Evolutionary conservation across 2,797 vertebrate genomes (phyloP).

Genomic region (Pantherophis alleghaniensis): DNA sequence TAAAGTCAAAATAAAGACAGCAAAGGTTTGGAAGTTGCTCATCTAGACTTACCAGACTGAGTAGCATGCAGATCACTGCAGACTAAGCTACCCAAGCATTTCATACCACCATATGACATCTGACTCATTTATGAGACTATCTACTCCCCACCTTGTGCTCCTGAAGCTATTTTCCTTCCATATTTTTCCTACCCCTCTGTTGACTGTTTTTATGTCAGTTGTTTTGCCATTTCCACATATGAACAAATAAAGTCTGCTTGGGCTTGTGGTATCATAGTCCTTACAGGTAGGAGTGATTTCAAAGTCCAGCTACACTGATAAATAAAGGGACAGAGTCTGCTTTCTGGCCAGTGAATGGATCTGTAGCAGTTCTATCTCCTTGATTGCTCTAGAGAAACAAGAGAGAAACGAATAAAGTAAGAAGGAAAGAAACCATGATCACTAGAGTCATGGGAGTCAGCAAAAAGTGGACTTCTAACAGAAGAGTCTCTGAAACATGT

Average conservation of each 20-base stretch:
- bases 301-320: neutral
- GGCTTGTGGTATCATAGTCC: neutral
- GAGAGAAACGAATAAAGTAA: neutral
- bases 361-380: neutral
- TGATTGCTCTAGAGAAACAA: neutral
- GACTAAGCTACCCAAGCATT: neutral
- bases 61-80: neutral
- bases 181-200: neutral
- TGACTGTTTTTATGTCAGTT: neutral
- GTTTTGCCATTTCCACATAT: neutral
- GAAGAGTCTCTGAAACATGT: neutral
- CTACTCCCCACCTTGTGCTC: neutral
- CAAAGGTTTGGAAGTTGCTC: neutral
- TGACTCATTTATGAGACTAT: neutral
- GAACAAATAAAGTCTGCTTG: neutral
- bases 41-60: neutral
- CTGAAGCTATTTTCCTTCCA: neutral
- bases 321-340: neutral
- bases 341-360: neutral
- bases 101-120: neutral
- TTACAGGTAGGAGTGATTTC: neutral
- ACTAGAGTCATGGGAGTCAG: neutral
- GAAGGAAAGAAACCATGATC: neutral
- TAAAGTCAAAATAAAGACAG: neutral
- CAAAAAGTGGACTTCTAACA: neutral